Conservation (phyloP, 2,797 vertebrate species). For the Lateolabrax maculatus region DNA sequence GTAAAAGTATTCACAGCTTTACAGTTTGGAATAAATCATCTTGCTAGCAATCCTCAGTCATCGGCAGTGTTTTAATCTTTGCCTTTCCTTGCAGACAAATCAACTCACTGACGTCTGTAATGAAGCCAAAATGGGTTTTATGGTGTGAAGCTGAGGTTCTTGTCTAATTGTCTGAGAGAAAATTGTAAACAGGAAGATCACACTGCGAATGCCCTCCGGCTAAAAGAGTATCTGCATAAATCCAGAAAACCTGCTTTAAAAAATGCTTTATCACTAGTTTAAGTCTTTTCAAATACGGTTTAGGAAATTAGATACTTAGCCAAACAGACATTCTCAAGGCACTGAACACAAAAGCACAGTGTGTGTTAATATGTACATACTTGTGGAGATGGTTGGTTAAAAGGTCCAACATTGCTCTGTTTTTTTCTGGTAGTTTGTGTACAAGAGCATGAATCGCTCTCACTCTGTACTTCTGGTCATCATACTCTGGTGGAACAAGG, state of each 20-base stretch:
- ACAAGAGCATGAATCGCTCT: conserved; percentile 95
- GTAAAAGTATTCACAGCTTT: not conserved
- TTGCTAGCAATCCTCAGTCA: too few relatives aligned
- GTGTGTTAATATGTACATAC: conserved; percentile 78
- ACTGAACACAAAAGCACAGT: not conserved
- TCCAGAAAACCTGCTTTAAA: not conserved
- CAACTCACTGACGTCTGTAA: not conserved
- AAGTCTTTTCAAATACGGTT: not conserved
- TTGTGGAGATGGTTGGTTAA: conserved; percentile 95
- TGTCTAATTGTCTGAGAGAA: not conserved
- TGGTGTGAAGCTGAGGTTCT: not conserved
- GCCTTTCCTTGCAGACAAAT: conserved; percentile 1
- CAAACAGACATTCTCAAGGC: not conserved
- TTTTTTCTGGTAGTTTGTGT: conserved; percentile 95
- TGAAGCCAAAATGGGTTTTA: not conserved
- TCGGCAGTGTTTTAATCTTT: not conserved
- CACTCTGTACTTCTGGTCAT: conserved; percentile 96
- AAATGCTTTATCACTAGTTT: not conserved
- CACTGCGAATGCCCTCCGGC: not conserved
- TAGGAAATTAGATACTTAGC: not conserved
- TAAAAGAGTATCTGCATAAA: not conserved
- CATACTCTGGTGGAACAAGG: conserved; percentile 90
- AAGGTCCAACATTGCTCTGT: conserved; percentile 95
- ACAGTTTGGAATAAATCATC: not conserved
- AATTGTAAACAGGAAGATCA: not conserved